These are phyloP conservation scores for Pachyramphus minor DNA, from an alignment of 2,113 vertebrate species.

Conservation along the genomic window DNA sequence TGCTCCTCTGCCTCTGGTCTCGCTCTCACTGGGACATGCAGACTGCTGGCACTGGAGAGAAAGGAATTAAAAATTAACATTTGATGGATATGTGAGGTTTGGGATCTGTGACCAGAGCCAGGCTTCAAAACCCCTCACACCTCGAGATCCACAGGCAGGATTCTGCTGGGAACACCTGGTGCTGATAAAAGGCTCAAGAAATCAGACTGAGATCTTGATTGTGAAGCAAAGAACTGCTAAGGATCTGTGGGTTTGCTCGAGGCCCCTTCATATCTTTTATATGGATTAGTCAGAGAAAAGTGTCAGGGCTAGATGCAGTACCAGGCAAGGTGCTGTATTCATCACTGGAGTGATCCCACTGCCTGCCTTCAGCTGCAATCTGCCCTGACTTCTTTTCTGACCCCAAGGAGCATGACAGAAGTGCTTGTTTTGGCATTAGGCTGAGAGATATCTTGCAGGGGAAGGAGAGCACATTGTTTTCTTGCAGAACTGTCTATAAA, in stretches of 20 bases:
- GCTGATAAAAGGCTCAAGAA: background rate
- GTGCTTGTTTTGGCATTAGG: background rate
- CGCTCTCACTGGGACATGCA: rapidly evolving
- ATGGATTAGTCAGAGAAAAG: background rate
- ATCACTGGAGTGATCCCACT: background rate
- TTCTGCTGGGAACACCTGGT: background rate
- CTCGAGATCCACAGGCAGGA: background rate
- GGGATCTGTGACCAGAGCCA: background rate
- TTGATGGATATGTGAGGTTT: background rate
- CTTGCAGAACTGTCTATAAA: background rate
- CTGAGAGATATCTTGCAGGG: background rate
- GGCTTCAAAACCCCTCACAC: background rate
- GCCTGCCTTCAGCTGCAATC: background rate
- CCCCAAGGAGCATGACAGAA: background rate
- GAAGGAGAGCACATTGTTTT: background rate
- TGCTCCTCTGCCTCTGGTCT: background rate
- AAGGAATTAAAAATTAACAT: background rate
- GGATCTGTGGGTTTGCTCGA: background rate
- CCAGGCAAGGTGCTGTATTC: background rate
- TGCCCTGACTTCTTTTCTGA: background rate
- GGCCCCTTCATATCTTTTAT: background rate
- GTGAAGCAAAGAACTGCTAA: background rate
- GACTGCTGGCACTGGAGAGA: background rate
- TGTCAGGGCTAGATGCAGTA: background rate
- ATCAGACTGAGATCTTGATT: background rate